Evolutionary conservation across 1,140 invertebrate genomes (phyloP).

Genomic region (Cherax quadricarinatus): DNA sequence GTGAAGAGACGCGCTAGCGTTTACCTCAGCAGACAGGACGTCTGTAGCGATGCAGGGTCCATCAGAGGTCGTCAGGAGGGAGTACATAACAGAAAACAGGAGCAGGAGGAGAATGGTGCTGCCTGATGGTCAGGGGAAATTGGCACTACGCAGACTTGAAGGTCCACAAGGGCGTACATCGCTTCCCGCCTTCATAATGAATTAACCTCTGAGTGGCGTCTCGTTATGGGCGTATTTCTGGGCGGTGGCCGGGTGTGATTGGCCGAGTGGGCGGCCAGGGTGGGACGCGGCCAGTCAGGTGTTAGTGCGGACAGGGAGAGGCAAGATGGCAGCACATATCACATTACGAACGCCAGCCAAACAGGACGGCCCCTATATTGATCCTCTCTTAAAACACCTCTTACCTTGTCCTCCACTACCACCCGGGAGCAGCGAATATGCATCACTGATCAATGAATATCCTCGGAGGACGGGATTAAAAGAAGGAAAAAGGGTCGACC

Average conservation of each 20-base stretch:
- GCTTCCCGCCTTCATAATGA: not conserved
- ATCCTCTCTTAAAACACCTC: no score
- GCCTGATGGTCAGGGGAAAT: constrained; percentile 55
- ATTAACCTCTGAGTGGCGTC: constrained; percentile 40
- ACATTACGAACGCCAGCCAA: constrained; percentile 51
- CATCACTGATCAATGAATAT: no score
- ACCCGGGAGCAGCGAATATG: no score
- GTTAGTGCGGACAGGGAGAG: constrained; percentile 66
- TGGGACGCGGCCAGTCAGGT: constrained; percentile 65
- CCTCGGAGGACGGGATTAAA: no score
- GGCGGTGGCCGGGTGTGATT: constrained; percentile 29
- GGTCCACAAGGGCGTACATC: constrained; percentile 38
- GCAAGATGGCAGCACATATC: constrained; percentile 71
- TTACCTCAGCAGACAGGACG: no score
- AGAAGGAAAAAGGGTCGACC: not conserved
- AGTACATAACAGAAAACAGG: constrained; percentile 62
- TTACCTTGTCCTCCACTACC: no score
- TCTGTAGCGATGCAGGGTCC: not conserved
- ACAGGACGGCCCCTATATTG: no score
- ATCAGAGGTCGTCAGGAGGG: constrained; percentile 28
- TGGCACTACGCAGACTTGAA: constrained; percentile 25
- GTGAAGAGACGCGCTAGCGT: no score
- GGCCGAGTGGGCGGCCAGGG: constrained; percentile 46
- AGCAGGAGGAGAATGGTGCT: constrained; percentile 59
- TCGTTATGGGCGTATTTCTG: constrained; percentile 51